A percentile compares a stretch with the other conserved stretches of the same genome.
phyloP scores from a whole-genome alignment of 2,888 invertebrate genomes.

The Trichogramma evanescens region DNA sequence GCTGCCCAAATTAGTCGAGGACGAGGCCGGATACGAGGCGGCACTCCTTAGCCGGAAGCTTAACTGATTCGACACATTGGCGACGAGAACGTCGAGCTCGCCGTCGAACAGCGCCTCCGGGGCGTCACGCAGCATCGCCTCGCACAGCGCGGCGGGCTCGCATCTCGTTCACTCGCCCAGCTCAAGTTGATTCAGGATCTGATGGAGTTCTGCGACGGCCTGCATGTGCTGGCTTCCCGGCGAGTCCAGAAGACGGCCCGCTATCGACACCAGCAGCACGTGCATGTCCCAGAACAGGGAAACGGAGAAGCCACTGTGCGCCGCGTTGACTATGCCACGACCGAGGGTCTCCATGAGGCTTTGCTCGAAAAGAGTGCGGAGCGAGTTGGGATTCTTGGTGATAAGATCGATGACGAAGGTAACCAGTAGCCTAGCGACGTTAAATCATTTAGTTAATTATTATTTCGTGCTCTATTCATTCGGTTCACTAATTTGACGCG shows the following conservation, averaged over 20 bases:
- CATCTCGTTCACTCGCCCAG: conserved; percentile 42
- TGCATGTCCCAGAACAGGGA: conserved; percentile 41
- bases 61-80: conserved; percentile 39
- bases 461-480: too few species aligned
- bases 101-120: conserved; percentile 53
- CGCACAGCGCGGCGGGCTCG: conserved; percentile 43
- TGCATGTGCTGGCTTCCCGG: conserved; percentile 48
- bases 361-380: conserved; percentile 45
- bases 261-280: conserved; percentile 44
- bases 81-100: conserved; percentile 51
- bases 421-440: conserved; percentile 56
- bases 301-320: conserved; percentile 35
- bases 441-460: conserved; percentile 28
- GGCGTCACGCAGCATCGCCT: too few species aligned
- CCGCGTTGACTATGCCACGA: conserved; percentile 43
- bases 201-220: conserved; percentile 53
- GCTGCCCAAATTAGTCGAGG: conserved; percentile 28
- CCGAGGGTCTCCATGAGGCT: conserved; percentile 48
- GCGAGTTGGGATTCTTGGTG: conserved; percentile 46
- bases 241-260: conserved; percentile 44
- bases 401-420: conserved; percentile 53
- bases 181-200: conserved; percentile 53
- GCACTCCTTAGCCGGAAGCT: conserved; percentile 41
- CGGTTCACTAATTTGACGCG: too few species aligned
- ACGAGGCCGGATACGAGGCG: conserved; percentile 41